A percentile compares a stretch with the other conserved stretches of the same genome.
phyloP scores from a whole-genome alignment of 92 coral and sea anemone species.

The Siderastrea siderea region DNA sequence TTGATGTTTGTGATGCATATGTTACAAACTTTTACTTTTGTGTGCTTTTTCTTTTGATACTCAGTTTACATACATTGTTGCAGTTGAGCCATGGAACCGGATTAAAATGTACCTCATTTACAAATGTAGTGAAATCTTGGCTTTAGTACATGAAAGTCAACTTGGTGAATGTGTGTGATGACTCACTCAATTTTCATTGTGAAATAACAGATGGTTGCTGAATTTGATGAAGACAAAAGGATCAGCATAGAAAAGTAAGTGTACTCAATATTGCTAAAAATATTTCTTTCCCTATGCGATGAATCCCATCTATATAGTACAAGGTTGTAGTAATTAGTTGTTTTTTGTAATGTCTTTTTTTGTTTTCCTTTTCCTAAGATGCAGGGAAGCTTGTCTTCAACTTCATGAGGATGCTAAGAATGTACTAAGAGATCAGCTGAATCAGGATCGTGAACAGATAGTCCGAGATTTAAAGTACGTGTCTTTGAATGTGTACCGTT shows the following conservation, averaged over 20 bases:
- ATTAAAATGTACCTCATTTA: no score
- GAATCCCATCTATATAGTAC: no score
- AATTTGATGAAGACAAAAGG: constrained; percentile 90
- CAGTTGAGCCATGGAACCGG: no score
- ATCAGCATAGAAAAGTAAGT: constrained; percentile 89
- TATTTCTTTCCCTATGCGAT: no score
- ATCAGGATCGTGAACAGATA: constrained; percentile 72
- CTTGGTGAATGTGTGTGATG: no score
- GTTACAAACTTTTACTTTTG: not conserved
- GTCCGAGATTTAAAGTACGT: constrained; percentile 68
- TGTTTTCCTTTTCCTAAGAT: constrained; percentile 49
- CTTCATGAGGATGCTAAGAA: constrained; percentile 91
- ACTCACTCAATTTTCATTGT: no score
- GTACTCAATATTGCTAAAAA: not conserved
- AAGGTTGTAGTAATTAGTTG: not conserved
- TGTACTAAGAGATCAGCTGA: constrained; percentile 75
- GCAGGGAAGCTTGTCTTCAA: constrained; percentile 95
- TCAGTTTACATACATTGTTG: no score
- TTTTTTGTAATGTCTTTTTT: not conserved
- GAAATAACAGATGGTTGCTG: constrained; percentile 85
- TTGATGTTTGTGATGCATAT: not conserved
- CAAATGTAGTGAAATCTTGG: no score
- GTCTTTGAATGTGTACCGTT: not conserved
- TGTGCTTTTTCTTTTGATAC: no score
- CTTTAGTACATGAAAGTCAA: no score